Evolutionary conservation across 2,113 vertebrate genomes (phyloP).

Genomic region (Zapus hudsonius): DNA sequence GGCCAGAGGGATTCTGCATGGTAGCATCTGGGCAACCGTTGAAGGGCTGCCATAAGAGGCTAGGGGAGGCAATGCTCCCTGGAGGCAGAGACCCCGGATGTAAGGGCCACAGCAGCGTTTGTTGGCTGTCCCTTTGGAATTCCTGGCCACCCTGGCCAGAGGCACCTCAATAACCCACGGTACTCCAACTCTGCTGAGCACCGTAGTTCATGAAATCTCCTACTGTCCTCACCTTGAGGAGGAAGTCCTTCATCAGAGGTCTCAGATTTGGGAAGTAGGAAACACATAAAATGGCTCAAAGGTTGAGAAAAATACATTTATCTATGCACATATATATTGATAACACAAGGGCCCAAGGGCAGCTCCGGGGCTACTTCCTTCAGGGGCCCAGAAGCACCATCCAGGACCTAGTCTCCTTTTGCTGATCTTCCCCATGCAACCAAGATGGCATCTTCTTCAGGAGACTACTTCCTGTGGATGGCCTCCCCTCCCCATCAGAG

Average conservation of each 20-base stretch:
- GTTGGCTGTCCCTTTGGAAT: background rate
- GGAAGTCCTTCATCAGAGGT: background rate
- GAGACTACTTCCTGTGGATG: background rate
- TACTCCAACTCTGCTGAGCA: background rate
- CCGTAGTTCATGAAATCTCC: background rate
- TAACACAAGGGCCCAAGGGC: no score
- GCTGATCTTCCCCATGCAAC: rapidly evolving
- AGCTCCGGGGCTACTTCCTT: background rate
- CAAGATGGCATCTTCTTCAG: background rate
- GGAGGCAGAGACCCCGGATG: background rate
- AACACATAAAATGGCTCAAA: background rate
- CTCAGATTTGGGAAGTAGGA: background rate
- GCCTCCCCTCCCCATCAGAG: background rate
- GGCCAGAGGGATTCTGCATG: background rate
- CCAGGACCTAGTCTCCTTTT: background rate
- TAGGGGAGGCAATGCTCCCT: background rate
- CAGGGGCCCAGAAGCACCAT: background rate
- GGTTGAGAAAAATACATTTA: background rate
- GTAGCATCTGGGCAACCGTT: background rate
- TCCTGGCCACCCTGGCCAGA: background rate
- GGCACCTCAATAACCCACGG: rapidly evolving
- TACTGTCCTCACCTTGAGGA: background rate
- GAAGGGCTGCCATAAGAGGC: background rate
- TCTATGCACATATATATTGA: no score
- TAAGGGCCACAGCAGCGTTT: background rate